Evolutionary conservation across 2,797 vertebrate genomes (phyloP).

Genomic region (Sebastes cheni): DNA sequence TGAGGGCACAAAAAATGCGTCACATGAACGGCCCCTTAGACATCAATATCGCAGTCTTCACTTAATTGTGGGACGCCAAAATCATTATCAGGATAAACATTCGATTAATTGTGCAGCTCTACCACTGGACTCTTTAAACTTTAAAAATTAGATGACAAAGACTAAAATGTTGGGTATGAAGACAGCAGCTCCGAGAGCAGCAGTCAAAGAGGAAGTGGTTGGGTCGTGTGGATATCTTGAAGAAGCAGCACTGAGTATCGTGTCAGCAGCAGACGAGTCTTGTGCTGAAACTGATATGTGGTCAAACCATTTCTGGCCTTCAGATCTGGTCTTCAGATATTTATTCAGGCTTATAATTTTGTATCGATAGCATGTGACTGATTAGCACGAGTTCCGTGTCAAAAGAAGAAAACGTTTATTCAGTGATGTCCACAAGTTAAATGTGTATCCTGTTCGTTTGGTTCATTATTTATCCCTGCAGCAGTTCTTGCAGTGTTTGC

Average conservation of each 20-base stretch:
- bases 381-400: background rate
- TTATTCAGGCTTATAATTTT: background rate
- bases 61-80: too few relatives aligned
- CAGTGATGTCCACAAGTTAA: background rate
- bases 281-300: background rate
- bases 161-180: background rate
- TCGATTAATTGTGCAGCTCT: too few relatives aligned
- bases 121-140: background rate
- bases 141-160: background rate
- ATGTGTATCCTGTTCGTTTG: background rate
- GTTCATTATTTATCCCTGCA: too few relatives aligned
- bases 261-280: background rate
- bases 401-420: background rate
- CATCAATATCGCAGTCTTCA: too few relatives aligned
- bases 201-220: slow-evolving; percentile 13
- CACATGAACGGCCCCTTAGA: too few relatives aligned
- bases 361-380: background rate
- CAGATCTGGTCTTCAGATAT: background rate
- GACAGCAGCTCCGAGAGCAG: background rate
- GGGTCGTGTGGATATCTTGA: background rate
- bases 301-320: background rate
- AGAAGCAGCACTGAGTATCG: background rate
- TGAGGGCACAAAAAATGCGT: too few relatives aligned
- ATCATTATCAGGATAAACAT: too few relatives aligned
- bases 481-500: background rate